Evolutionary conservation across 37 sponge, comb jelly and placozoan genomes (phyloP).

Genomic region (Beroe ovata): DNA sequence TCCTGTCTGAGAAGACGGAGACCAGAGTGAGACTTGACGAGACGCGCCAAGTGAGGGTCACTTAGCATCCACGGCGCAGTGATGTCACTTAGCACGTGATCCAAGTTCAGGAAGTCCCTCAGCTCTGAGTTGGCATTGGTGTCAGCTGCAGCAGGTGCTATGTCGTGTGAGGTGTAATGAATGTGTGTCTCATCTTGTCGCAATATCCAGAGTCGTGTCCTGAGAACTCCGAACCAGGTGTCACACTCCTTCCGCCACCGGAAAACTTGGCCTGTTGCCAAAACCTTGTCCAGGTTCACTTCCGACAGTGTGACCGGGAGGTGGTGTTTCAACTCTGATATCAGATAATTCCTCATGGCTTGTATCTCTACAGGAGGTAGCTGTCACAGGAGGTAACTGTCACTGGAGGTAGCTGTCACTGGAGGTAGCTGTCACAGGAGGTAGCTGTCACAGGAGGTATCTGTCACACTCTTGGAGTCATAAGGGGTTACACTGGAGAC

Average conservation of each 20-base stretch:
- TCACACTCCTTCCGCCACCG: slow-evolving; percentile 44
- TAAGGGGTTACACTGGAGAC: too few relatives aligned
- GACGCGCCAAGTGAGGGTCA: slow-evolving; percentile 17
- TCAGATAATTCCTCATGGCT: slow-evolving; percentile 38
- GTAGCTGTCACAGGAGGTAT: too few relatives aligned
- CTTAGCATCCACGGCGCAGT: not conserved
- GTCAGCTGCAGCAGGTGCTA: not conserved
- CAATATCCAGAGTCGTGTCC: not conserved
- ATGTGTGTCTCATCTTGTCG: not conserved
- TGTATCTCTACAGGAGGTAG: not conserved
- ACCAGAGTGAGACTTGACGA: slow-evolving; percentile 29
- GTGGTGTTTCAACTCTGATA: not conserved
- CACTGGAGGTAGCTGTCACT: too few relatives aligned
- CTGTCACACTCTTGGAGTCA: too few relatives aligned
- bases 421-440: too few relatives aligned
- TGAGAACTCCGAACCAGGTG: slow-evolving; percentile 50
- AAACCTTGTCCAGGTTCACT: slow-evolving; percentile 36
- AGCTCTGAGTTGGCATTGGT: not conserved
- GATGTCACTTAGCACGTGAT: not conserved
- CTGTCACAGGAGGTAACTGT: too few relatives aligned
- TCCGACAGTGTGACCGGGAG: not conserved
- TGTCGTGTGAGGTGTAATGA: slow-evolving; percentile 35
- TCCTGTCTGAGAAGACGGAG: slow-evolving; percentile 84
- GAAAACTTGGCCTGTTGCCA: slow-evolving; percentile 66
- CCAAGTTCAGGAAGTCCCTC: slow-evolving; percentile 23